These are phyloP conservation scores for Pseudomyrmex sp. DNA, from an alignment of 1,140 invertebrate genomes.

Conservation along the genomic window DNA sequence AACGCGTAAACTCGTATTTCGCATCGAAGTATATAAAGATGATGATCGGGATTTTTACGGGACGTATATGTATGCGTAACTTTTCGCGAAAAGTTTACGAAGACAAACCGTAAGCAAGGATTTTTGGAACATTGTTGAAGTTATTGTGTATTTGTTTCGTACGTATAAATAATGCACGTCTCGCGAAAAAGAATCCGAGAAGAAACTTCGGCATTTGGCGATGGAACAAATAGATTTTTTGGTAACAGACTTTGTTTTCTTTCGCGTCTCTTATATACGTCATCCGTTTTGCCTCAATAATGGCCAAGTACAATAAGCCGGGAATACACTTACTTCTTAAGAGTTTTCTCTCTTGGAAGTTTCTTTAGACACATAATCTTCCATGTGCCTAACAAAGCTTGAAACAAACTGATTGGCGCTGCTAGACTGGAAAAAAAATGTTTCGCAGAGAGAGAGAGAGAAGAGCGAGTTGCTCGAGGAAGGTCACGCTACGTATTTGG, in stretches of 20 bases:
- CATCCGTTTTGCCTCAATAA: neutral
- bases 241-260: neutral
- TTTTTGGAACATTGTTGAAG: neutral
- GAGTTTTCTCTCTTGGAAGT: neutral
- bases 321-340: neutral
- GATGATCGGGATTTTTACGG: too few relatives aligned
- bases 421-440: conserved; percentile 22
- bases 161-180: conserved; percentile 17
- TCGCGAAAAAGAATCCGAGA: neutral
- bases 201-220: conserved; percentile 5
- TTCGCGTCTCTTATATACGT: neutral
- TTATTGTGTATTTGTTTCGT: neutral
- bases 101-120: neutral
- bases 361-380: conserved; percentile 25
- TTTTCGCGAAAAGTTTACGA: conserved; percentile 1
- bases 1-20: conserved; percentile 34
- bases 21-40: too few relatives aligned
- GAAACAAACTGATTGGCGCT: conserved; percentile 36
- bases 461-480: neutral
- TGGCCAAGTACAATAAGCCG: neutral
- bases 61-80: neutral
- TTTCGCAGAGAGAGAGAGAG: neutral
- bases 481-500: neutral
- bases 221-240: conserved; percentile 24
- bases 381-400: conserved; percentile 15